Percentiles rank a stretch among this genome's conserved stretches.
These are phyloP conservation scores for Endotricha flammealis DNA, from an alignment of 2,888 invertebrate species.

Conservation along the genomic window DNA sequence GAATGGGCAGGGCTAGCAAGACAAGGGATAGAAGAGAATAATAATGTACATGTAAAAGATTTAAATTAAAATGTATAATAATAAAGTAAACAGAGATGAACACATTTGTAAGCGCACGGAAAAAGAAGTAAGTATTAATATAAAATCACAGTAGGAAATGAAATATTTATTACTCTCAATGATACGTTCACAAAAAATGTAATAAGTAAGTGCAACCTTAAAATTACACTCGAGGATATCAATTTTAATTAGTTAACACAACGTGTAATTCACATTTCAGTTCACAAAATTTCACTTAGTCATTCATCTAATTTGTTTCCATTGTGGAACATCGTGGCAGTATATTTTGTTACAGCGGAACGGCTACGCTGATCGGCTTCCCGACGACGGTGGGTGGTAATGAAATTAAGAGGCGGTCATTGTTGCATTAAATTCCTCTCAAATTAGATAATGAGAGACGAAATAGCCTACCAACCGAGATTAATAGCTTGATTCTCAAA, in stretches of 20 bases:
- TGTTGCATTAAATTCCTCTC: slow-evolving; percentile 66
- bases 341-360: slow-evolving; percentile 44
- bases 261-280: slow-evolving; percentile 28
- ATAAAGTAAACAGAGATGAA: too few relatives aligned
- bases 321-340: slow-evolving; percentile 59
- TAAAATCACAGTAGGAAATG: too few relatives aligned
- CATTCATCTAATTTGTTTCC: slow-evolving; percentile 63
- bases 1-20: too few relatives aligned
- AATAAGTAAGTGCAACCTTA: neutral
- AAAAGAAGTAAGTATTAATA: too few relatives aligned
- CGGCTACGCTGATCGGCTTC: slow-evolving; percentile 8
- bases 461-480: slow-evolving; percentile 35
- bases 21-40: too few relatives aligned
- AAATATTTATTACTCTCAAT: too few relatives aligned
- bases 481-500: slow-evolving; percentile 37
- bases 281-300: slow-evolving; percentile 41
- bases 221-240: too few relatives aligned
- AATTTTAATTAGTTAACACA: slow-evolving; percentile 34
- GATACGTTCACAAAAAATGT: too few relatives aligned
- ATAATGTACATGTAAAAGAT: too few relatives aligned
- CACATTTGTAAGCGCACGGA: too few relatives aligned
- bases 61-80: too few relatives aligned
- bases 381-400: slow-evolving; percentile 60
- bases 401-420: slow-evolving; percentile 66
- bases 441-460: slow-evolving; percentile 54